Evolutionary conservation across 2,113 vertebrate genomes (phyloP), one percentile per base, ranked within the genome.

Genomic region (Antigone vipio): DNA sequence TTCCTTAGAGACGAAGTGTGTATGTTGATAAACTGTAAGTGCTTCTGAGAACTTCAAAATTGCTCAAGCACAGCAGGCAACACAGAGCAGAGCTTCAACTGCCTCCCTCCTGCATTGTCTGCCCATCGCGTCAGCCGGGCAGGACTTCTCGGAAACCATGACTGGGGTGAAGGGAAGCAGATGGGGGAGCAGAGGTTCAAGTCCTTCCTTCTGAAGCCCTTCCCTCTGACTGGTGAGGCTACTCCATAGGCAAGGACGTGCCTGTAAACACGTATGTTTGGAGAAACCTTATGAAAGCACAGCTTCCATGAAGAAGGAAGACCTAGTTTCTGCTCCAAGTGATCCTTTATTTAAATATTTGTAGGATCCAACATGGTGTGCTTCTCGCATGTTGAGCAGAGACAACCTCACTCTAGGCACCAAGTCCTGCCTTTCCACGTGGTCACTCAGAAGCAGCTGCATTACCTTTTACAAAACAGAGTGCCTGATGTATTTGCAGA

Each of bases 131-230:
- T 53, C 75, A 85, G 75, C 35, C 3, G 0, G 64, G 38, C 72
- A 35, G 60, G 78, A n/a, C 87, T 97, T 96, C 94, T 96, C 15
- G 2, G 87, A 96, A 97, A 95, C n/a, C 30, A 7, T 75, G 81
- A 89, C 23, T 16, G 7, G 62, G 66, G 74, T 75, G 73, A 63
- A 78, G 80, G 72, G 76, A 62, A 85, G 52, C 47, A 72, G 72
- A 55, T 42, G 55, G 9, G 83, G 47, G 18, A 71, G 50, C 0
- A 1, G 15, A 49, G 47, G 30, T 34, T 68, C 56, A 59, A 21
- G 3, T 14, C 32, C 9, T 49, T 89, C 64, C n/a, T n/a, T 67
- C 16, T 19, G 63, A 49, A 78, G 24, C 13, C 22, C 38, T 87
- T 72, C 17, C 34, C 27, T 64, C 40, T 74, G 34, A 7, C 56